These are phyloP conservation scores for Eciton burchellii DNA, from an alignment of 1,140 invertebrate species.

Conservation along the genomic window DNA sequence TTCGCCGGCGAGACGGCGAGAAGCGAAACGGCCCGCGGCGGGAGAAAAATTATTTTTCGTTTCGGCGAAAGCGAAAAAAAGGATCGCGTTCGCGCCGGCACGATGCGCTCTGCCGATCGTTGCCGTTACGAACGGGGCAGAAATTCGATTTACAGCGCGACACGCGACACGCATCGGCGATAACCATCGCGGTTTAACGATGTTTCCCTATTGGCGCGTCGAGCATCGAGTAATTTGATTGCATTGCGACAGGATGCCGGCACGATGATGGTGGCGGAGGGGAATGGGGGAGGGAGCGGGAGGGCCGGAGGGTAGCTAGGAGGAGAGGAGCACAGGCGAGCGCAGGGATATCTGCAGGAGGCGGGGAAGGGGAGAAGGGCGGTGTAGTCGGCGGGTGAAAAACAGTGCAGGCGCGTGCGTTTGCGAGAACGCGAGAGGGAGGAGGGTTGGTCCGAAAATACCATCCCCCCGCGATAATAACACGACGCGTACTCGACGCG, in stretches of 20 bases:
- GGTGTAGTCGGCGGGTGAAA: constrained; percentile 17
- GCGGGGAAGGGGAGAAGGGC: too few species aligned
- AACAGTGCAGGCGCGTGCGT: constrained; percentile 26
- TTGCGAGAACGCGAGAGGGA: not conserved
- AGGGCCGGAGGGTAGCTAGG: not conserved
- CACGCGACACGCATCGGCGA: constrained; percentile 82
- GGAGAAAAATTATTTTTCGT: constrained; percentile 62
- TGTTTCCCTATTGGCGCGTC: constrained; percentile 83
- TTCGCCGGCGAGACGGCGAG: constrained; percentile 17
- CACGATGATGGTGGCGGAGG: constrained; percentile 45
- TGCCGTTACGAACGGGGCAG: constrained; percentile 74
- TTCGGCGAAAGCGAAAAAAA: constrained; percentile 66
- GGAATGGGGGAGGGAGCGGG: constrained; percentile 20
- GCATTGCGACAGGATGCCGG: constrained; percentile 73
- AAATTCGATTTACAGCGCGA: constrained; percentile 83
- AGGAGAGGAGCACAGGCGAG: constrained; percentile 11
- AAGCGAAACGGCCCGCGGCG: constrained; percentile 45
- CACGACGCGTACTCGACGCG: constrained; percentile 60
- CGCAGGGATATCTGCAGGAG: too few species aligned
- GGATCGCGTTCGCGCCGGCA: constrained; percentile 66
- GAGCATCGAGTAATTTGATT: constrained; percentile 83
- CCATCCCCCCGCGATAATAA: constrained; percentile 70
- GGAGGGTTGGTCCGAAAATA: constrained; percentile 29
- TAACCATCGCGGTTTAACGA: constrained; percentile 83
- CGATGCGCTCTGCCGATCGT: constrained; percentile 58